Conservation (phyloP, 2,113 vertebrate genomes). For the Andinoacara biseriatus region DNA sequence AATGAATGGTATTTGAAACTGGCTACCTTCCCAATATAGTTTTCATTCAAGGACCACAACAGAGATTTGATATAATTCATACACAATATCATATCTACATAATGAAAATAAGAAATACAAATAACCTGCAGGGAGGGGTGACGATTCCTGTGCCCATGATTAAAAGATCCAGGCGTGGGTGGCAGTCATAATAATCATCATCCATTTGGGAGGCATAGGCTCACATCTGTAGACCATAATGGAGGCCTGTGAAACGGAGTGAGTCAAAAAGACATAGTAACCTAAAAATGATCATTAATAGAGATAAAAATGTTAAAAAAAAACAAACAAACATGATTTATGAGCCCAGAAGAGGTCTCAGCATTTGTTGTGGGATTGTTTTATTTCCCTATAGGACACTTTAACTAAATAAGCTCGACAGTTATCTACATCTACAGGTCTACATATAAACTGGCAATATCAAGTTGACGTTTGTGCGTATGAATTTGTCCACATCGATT, state of each 20-base stretch:
- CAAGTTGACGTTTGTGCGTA: neutral
- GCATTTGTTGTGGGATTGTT: neutral
- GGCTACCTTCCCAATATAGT: neutral
- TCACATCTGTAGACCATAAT: slow-evolving; percentile 32
- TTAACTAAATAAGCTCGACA: neutral
- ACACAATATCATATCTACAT: neutral
- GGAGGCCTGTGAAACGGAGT: slow-evolving; percentile 47
- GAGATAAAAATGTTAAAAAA: neutral
- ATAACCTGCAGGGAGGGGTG: slow-evolving; percentile 51
- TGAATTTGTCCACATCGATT: neutral
- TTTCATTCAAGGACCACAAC: neutral
- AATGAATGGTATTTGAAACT: neutral
- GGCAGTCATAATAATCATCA: slow-evolving; percentile 44
- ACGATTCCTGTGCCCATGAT: neutral
- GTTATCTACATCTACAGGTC: neutral
- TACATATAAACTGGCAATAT: neutral
- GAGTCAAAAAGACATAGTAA: neutral
- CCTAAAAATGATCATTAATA: neutral
- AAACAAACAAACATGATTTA: neutral
- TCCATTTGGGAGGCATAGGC: slow-evolving; percentile 48
- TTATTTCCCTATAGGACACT: neutral
- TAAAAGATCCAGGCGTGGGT: slow-evolving; percentile 21
- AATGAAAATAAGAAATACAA: slow-evolving; percentile 10
- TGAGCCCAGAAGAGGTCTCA: neutral
- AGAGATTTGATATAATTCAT: too few species aligned